Conservation (phyloP, 1,140 invertebrate species). For the Ganaspis sp. region DNA sequence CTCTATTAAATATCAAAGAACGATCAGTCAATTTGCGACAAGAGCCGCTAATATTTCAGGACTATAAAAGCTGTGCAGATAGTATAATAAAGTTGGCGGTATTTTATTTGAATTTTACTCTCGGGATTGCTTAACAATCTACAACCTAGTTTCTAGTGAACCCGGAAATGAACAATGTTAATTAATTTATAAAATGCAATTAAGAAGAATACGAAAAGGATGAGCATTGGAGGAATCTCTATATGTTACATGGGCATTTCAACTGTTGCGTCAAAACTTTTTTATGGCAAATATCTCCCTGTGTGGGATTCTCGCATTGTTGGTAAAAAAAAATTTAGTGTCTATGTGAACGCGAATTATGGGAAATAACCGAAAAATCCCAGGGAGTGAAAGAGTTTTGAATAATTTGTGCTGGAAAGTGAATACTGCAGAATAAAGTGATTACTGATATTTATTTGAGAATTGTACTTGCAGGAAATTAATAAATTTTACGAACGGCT, state of each 20-base stretch:
- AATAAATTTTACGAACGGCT: too few relatives aligned
- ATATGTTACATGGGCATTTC: not conserved
- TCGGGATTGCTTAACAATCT: not conserved
- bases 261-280: not conserved
- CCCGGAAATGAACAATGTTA: conserved; percentile 7
- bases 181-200: conserved; percentile 17
- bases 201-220: conserved; percentile 3
- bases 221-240: not conserved
- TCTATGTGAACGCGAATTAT: not conserved
- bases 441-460: not conserved
- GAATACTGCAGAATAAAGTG: too few relatives aligned
- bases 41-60: too few relatives aligned
- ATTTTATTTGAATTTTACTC: not conserved
- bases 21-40: too few relatives aligned
- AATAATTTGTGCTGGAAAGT: not conserved
- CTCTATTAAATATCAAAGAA: too few relatives aligned
- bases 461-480: too few relatives aligned
- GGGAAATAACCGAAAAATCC: not conserved
- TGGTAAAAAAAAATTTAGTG: not conserved
- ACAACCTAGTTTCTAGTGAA: not conserved
- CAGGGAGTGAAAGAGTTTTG: not conserved
- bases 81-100: too few relatives aligned
- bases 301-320: not conserved
- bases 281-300: not conserved
- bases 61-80: too few relatives aligned